Evolutionary conservation across 2,113 vertebrate genomes (phyloP).

Genomic region (Ictidomys tridecemlineatus): DNA sequence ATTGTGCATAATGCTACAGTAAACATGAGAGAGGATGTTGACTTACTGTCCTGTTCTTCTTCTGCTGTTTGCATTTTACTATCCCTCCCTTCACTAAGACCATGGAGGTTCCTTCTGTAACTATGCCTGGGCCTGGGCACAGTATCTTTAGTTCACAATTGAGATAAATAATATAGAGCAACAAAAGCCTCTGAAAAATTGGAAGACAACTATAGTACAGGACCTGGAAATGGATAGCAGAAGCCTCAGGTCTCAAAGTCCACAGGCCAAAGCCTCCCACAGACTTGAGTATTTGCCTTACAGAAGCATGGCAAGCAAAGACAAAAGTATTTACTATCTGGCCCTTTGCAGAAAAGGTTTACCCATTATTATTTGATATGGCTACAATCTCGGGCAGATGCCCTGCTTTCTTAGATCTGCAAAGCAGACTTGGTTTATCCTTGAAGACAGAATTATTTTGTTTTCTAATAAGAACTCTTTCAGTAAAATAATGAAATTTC

Average conservation of each 20-base stretch:
- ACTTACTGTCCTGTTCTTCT: not conserved
- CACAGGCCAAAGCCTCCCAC: not conserved
- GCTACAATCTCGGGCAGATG: not conserved
- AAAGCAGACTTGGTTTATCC: not conserved
- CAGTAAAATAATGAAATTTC: not conserved
- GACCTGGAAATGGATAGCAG: not conserved
- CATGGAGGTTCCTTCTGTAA: not conserved
- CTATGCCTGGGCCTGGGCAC: not conserved
- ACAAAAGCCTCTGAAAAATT: not conserved
- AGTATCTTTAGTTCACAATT: not conserved
- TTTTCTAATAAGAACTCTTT: not conserved
- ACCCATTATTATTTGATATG: not conserved
- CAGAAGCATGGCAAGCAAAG: not conserved
- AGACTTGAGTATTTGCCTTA: not conserved
- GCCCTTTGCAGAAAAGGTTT: not conserved
- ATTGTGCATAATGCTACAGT: not conserved
- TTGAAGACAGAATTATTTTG: not conserved
- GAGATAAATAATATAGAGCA: too few species aligned
- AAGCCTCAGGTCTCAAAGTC: not conserved
- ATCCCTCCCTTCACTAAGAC: not conserved
- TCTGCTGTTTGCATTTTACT: not conserved
- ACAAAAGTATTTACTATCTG: not conserved
- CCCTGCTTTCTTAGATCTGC: not conserved
- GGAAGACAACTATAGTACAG: not conserved
- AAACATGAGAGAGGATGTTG: not conserved